These are phyloP conservation scores for Electrona antarctica DNA, from an alignment of 2,113 vertebrate genomes.

Conservation along the genomic window DNA sequence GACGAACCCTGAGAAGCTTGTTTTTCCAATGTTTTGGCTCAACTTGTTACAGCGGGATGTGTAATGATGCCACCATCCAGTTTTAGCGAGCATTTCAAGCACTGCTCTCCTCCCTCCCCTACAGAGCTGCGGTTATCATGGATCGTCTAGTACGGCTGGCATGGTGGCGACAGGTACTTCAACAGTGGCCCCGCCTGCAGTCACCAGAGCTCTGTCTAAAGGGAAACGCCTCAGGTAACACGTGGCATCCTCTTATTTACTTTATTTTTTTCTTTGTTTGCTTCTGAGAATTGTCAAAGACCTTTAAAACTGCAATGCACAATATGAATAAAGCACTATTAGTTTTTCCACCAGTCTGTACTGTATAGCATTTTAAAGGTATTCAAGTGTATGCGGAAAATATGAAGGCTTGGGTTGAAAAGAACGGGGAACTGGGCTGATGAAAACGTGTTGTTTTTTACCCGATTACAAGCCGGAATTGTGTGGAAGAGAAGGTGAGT, in stretches of 20 bases:
- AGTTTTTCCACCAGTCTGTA: too few relatives aligned
- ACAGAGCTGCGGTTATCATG: slow-evolving; percentile 70
- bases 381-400: too few relatives aligned
- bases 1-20: neutral
- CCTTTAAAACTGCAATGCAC: too few relatives aligned
- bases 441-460: too few relatives aligned
- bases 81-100: neutral
- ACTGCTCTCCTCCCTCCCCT: slow-evolving; percentile 11
- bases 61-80: neutral
- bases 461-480: too few relatives aligned
- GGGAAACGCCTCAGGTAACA: slow-evolving; percentile 78
- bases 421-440: too few relatives aligned
- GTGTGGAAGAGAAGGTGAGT: too few relatives aligned
- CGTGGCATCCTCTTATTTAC: neutral
- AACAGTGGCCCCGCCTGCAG: slow-evolving; percentile 53
- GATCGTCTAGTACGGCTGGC: slow-evolving; percentile 57
- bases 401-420: too few relatives aligned
- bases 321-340: too few relatives aligned
- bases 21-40: slow-evolving; percentile 17
- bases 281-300: too few relatives aligned
- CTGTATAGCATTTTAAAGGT: too few relatives aligned
- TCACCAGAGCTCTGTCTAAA: slow-evolving; percentile 69
- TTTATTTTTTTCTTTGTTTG: too few relatives aligned
- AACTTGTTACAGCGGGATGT: neutral
- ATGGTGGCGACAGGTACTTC: slow-evolving; percentile 52